These are phyloP conservation scores for Entomobrya proxima DNA, from an alignment of 2,888 invertebrate genomes.

Conservation along the genomic window DNA sequence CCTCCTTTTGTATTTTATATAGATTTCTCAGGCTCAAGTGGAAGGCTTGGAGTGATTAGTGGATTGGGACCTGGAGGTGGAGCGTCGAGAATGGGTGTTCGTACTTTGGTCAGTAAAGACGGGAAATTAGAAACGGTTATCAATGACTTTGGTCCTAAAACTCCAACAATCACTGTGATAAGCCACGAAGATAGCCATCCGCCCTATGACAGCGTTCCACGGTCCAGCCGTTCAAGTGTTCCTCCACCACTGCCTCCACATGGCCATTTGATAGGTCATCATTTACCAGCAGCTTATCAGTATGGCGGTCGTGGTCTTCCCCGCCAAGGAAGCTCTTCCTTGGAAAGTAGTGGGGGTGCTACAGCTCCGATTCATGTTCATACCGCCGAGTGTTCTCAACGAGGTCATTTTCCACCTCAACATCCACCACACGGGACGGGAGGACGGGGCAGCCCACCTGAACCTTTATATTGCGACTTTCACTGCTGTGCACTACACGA, in stretches of 20 bases:
- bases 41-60: conserved; percentile 68
- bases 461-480: conserved; percentile 90
- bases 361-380: conserved; percentile 83
- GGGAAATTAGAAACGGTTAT: conserved; percentile 81
- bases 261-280: conserved; percentile 68
- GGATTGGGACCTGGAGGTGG: conserved; percentile 80
- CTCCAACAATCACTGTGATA: conserved; percentile 80
- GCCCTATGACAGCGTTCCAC: conserved; percentile 77
- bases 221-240: conserved; percentile 78
- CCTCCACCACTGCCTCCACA: conserved; percentile 76
- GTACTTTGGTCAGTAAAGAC: conserved; percentile 76
- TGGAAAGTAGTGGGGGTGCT: conserved; percentile 81
- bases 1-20: neutral
- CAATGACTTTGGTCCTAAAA: conserved; percentile 80
- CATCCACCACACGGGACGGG: conserved; percentile 74
- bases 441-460: conserved; percentile 78
- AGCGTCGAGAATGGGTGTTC: conserved; percentile 74
- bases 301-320: conserved; percentile 74
- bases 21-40: conserved; percentile 71
- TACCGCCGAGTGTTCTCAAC: conserved; percentile 84
- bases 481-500: conserved; percentile 97
- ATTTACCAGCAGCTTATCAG: conserved; percentile 71
- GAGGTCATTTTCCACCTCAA: conserved; percentile 74
- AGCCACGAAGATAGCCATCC: conserved; percentile 79
- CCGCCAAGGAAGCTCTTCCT: conserved; percentile 81